Conservation (phyloP, 2,888 invertebrate species). For the Stomorhina lunata region DNA sequence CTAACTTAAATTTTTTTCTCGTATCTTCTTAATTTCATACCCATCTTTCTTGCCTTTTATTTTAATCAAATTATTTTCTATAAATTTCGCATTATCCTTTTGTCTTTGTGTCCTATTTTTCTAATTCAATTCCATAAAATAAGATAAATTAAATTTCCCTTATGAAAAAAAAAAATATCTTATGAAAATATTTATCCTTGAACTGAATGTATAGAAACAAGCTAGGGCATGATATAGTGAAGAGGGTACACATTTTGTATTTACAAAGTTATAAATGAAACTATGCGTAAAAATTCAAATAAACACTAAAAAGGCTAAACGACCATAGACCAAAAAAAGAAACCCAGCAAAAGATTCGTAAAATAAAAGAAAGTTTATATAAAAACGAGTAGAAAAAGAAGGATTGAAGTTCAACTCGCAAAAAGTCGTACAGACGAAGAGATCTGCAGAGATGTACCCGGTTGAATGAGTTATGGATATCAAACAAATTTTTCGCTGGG, state of each 20-base stretch:
- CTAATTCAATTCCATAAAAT: not conserved
- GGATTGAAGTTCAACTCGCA: no score
- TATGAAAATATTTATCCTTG: constrained; percentile 40
- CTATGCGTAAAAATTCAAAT: constrained; percentile 40
- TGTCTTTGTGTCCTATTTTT: not conserved
- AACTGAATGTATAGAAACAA: constrained; percentile 2
- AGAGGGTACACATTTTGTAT: not conserved
- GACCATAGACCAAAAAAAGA: not conserved
- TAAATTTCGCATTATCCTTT: not conserved
- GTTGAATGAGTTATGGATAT: no score
- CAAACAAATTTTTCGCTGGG: not conserved
- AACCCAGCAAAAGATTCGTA: constrained; percentile 6
- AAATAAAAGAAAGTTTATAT: no score
- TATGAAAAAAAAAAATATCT: not conserved
- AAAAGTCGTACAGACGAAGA: no score
- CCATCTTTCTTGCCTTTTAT: not conserved
- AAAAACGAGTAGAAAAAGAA: no score
- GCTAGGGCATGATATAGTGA: not conserved
- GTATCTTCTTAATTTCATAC: not conserved
- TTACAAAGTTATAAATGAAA: constrained; percentile 34
- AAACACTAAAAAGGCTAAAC: constrained; percentile 17
- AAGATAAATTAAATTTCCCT: not conserved
- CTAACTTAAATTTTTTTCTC: no score
- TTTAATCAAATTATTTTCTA: not conserved
- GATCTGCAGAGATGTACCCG: no score